Base-by-base conservation (phyloP, 2,113 vertebrate genomes). In the Sardina pilchardus region DNA sequence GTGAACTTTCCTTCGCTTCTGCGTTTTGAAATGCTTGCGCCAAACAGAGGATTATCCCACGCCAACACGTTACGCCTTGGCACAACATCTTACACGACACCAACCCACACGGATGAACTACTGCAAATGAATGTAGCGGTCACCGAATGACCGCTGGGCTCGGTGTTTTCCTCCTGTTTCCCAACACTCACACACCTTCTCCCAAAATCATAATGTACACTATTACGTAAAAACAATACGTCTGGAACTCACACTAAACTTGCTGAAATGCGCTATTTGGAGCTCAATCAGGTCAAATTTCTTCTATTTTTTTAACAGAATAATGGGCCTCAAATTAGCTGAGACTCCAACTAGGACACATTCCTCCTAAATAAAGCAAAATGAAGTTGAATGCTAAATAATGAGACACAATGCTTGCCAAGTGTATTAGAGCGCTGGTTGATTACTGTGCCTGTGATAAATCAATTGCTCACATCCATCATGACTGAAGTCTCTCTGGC, bases 371-470 rank as follows among this genome's bases (percentile, higher is more conserved):
- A 88, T 87, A 9, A 47, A 42, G 67, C 85, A 86, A 82, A 44
- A 39, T 87, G 39, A 48, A 19, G 17, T 67, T 19, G 71, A 85
- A 47, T 81, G 87, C 75, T 82, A 89, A 87, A 47, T 80, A 85
- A 85, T 85, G 67, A 86, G 39, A 16, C 17, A 63, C 86, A 86
- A 26, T 83, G 44, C 44, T 75, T 42, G 71, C 85, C 59, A 50
- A 83, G 83, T 85, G 84, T 84, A 92, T 89, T 90, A 88, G 80
- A 50, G 47, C 59, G 44, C 80, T 75, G 39, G 84, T 50, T 75
- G 84, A 84, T 91, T 87, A 84, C 30, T 34, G 24, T 85, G 36
- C 82, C 83, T 89, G 24, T 85, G 82, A 88, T 78, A 78, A 36
- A 34, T 36, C 34, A 36, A 78, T 78, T 36, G 71, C 34, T 36